Evolutionary conservation across 2,113 vertebrate species (phyloP).

Genomic region (Larimichthys polyactis): DNA sequence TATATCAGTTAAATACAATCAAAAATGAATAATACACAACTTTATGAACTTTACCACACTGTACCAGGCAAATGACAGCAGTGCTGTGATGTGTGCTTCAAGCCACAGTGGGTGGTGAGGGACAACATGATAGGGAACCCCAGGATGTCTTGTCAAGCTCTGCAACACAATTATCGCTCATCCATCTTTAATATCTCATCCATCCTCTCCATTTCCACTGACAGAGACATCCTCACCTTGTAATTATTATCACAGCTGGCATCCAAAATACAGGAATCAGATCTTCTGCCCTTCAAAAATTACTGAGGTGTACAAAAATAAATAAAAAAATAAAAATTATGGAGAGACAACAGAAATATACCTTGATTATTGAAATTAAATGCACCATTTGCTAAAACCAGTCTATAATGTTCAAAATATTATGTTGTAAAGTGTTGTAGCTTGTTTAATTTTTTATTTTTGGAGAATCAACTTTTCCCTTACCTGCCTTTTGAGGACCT

Average conservation of each 20-base stretch:
- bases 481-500: neutral
- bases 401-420: neutral
- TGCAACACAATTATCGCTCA: slow-evolving; percentile 78
- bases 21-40: slow-evolving; percentile 28
- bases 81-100: slow-evolving; percentile 40
- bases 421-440: neutral
- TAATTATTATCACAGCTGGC: slow-evolving; percentile 79
- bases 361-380: slow-evolving; percentile 2
- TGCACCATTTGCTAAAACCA: neutral
- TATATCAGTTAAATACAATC: slow-evolving; percentile 7
- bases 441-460: neutral
- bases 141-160: slow-evolving; percentile 69
- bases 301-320: slow-evolving; percentile 23
- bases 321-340: neutral
- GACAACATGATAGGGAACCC: slow-evolving; percentile 43
- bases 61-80: slow-evolving; percentile 15
- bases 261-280: slow-evolving; percentile 50
- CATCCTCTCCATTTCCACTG: slow-evolving; percentile 53
- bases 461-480: neutral
- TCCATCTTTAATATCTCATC: slow-evolving; percentile 76
- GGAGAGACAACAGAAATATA: neutral
- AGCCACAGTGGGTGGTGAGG: slow-evolving; percentile 54
- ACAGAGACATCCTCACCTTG: slow-evolving; percentile 59
- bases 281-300: slow-evolving; percentile 37
- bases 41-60: slow-evolving; percentile 38